Evolutionary conservation across 2,888 invertebrate species (phyloP), one percentile per base, ranked within the genome.

Genomic region (Atrina japonica): DNA sequence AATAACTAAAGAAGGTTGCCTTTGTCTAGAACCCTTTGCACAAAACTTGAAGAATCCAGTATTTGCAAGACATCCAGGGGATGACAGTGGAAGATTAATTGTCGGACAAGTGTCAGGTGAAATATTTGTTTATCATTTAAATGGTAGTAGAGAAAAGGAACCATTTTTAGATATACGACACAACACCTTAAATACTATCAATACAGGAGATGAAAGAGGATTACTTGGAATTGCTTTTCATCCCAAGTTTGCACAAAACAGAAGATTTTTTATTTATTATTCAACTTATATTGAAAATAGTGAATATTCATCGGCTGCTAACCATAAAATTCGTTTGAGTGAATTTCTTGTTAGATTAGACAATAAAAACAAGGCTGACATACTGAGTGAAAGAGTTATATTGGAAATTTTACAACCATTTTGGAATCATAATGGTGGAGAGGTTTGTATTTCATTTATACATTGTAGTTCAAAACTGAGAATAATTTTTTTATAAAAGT

Each of bases 391-490:
- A 67, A 73, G 75, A 64, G 67, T 84, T 25, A 61, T 89, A 1
- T 21, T 89, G 11, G 84, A 88, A 66, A 76, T 88, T 1, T 49
- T 74, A 5, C 80, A 89, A 60, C 89, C 88, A 1, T 88, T 69
- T 50, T 78, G 77, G 75, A 89, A 89, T 66, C 89, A 89, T 73
- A 89, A 89, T 70, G 89, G 88, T 5, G 89, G 89, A 49, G 85
- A 88, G 87, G 89, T 89, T 71, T 75, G 75, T 55, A 27, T n/a
- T n/a, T 29, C 2, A 21, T 45, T 30, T n/a, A 1, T 30, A 1
- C 35, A 14, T 18, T 43, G 18, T 14, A 29, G 18, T n/a, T n/a
- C n/a, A n/a, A n/a, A n/a, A n/a, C n/a, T n/a, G n/a, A n/a, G n/a
- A n/a, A n/a, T n/a, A n/a, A n/a, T n/a, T n/a, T n/a, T n/a, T n/a